Conservation (phyloP, 2,113 vertebrate genomes). For the Laticauda colubrina region DNA sequence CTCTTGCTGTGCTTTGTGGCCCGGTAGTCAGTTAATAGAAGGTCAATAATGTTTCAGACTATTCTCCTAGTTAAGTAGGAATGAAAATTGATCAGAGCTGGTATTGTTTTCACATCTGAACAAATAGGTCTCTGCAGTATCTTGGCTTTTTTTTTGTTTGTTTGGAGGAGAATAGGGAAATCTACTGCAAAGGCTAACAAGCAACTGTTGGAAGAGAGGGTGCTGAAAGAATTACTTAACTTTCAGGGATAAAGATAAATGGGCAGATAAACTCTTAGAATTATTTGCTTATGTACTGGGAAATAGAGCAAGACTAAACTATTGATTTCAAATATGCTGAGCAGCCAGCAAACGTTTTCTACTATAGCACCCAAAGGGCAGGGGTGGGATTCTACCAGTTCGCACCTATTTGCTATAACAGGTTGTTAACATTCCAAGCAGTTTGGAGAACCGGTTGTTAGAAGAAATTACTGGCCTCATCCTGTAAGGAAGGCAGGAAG, state of each 20-base stretch:
- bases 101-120: background rate
- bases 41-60: background rate
- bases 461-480: no score
- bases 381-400: no score
- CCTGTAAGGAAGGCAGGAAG: no score
- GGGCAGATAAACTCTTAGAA: background rate
- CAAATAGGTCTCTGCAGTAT: background rate
- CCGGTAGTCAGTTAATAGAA: background rate
- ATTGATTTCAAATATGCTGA: background rate
- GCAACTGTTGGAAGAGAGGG: background rate
- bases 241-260: background rate
- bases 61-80: background rate
- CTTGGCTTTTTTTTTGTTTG: background rate
- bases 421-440: no score
- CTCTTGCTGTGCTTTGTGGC: background rate
- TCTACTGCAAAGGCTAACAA: background rate
- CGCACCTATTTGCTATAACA: no score
- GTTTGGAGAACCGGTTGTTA: no score
- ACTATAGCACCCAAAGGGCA: background rate
- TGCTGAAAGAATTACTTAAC: background rate
- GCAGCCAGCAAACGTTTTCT: constrained; percentile 14
- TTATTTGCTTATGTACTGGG: background rate
- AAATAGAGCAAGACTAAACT: background rate
- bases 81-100: background rate
- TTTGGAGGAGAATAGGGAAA: background rate